A percentile compares a stretch with the other conserved stretches of the same genome.
Evolutionary conservation across 2,113 vertebrate genomes (phyloP).

Genomic region (Hypanus sabinus): DNA sequence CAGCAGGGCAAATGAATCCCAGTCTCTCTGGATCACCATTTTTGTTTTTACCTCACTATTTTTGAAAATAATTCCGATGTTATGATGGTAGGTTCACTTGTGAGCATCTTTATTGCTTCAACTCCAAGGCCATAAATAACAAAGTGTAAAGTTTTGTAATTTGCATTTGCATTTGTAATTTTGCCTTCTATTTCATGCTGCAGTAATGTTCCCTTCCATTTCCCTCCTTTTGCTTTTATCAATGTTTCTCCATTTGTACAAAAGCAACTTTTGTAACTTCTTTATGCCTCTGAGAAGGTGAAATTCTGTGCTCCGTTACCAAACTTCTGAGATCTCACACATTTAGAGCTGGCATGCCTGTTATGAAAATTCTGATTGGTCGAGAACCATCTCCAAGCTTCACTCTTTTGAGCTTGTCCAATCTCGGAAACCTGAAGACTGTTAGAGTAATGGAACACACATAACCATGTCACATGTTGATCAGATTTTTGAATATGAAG

Average conservation of each 20-base stretch:
- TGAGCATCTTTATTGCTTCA: not conserved
- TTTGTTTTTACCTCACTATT: not conserved
- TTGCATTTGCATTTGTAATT: not conserved
- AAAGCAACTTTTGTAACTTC: not conserved
- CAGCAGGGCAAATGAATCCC: not conserved
- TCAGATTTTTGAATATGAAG: not conserved
- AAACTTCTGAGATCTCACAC: not conserved
- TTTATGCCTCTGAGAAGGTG: not conserved
- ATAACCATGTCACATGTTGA: not conserved
- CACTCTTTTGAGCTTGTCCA: not conserved
- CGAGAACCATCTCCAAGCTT: not conserved
- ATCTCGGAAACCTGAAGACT: not conserved
- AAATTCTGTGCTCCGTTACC: not conserved
- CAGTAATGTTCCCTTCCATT: not conserved
- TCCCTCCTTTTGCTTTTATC: not conserved
- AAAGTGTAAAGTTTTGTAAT: not conserved
- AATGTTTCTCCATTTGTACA: not conserved
- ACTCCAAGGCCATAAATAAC: not conserved
- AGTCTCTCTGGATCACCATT: not conserved
- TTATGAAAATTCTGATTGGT: not conserved
- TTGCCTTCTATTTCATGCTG: not conserved
- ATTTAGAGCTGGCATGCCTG: not conserved
- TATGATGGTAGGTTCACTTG: not conserved
- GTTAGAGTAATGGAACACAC: not conserved
- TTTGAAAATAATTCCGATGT: not conserved